Evolutionary conservation across 2,797 vertebrate species (phyloP).

Genomic region (Etheostoma nigrum): DNA sequence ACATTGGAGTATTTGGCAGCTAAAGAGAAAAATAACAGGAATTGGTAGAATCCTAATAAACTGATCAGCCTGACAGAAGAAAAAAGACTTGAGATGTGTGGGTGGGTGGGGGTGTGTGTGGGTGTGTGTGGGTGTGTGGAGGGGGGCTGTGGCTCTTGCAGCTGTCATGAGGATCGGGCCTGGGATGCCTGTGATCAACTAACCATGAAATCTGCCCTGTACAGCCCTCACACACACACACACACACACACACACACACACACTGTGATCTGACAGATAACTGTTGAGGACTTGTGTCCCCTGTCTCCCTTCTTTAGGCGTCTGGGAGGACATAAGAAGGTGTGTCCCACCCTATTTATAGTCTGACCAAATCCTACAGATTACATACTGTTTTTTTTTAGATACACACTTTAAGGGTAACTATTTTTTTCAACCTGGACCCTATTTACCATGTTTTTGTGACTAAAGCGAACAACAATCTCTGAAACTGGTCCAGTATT

Average conservation of each 20-base stretch:
- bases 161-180: slow-evolving; percentile 87
- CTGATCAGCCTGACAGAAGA: not conserved
- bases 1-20: not conserved
- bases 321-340: not conserved
- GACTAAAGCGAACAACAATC: too few relatives aligned
- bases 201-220: slow-evolving; percentile 89
- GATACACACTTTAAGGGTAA: too few relatives aligned
- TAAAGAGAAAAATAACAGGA: not conserved
- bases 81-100: slow-evolving; percentile 1
- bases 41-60: not conserved
- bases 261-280: not conserved
- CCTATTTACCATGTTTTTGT: too few relatives aligned
- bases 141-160: slow-evolving; percentile 84
- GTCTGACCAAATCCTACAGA: too few relatives aligned
- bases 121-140: slow-evolving; percentile 17
- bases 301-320: not conserved
- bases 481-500: too few relatives aligned
- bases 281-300: slow-evolving; percentile 16
- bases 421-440: too few relatives aligned
- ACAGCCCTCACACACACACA: slow-evolving; percentile 72
- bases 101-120: slow-evolving; percentile 9
- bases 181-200: slow-evolving; percentile 90
- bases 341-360: not conserved
- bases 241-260: slow-evolving; percentile 4
- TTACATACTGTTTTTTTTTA: too few relatives aligned